These are phyloP conservation scores for Leucoma salicis DNA, from an alignment of 2,888 invertebrate species.

Conservation along the genomic window DNA sequence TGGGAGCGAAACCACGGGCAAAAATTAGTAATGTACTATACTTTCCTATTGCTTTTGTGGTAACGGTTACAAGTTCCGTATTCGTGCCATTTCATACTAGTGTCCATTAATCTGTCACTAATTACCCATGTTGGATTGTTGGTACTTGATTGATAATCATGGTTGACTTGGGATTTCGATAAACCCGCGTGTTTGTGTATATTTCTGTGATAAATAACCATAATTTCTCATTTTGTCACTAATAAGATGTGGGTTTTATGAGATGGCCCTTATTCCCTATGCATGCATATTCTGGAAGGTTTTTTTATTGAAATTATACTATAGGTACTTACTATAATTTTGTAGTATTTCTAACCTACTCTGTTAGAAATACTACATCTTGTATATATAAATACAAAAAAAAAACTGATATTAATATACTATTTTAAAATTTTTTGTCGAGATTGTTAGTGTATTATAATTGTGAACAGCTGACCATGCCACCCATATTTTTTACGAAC, in stretches of 20 bases:
- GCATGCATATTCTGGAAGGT: conserved; percentile 43
- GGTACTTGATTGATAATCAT: conserved; percentile 10
- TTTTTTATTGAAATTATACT: too few species aligned
- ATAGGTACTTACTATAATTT: too few species aligned
- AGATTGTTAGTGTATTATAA: too few species aligned
- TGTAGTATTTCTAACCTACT: too few species aligned
- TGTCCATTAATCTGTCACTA: conserved; percentile 35
- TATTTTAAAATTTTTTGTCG: too few species aligned
- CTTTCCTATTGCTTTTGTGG: conserved; percentile 34
- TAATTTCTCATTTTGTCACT: conserved; percentile 50
- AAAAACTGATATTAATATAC: too few species aligned
- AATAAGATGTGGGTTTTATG: conserved; percentile 42
- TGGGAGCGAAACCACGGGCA: too few species aligned
- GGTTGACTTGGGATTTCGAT: conserved; percentile 5
- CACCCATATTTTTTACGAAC: too few species aligned
- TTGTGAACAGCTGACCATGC: too few species aligned
- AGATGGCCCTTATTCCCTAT: conserved; percentile 30
- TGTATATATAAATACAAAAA: too few species aligned
- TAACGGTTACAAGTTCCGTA: conserved; percentile 33
- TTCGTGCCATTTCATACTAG: conserved; percentile 55
- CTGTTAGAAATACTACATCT: too few species aligned
- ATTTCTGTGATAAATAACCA: conserved; percentile 45
- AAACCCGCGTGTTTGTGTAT: conserved; percentile 31
- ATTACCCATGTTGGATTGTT: conserved; percentile 23
- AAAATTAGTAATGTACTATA: too few species aligned